phyloP scores from a whole-genome alignment of 1,140 invertebrate genomes.

The Drosophila grimshawi region DNA sequence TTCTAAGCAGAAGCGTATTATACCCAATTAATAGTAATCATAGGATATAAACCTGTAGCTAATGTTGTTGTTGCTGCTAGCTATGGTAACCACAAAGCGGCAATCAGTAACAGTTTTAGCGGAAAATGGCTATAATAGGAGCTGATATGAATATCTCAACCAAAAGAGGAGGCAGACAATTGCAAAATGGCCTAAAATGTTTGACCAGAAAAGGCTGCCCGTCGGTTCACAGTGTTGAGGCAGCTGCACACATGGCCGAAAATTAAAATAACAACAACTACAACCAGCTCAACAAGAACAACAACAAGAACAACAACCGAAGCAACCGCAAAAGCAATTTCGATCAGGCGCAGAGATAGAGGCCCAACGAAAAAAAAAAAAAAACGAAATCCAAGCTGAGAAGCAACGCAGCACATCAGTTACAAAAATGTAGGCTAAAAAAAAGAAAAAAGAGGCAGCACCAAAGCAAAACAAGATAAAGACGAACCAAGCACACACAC shows the following conservation, averaged over 20 bases:
- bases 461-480: conserved; percentile 67
- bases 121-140: conserved; percentile 80
- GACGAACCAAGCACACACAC: conserved; percentile 41
- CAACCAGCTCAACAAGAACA: conserved; percentile 31
- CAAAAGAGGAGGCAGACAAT: conserved; percentile 67
- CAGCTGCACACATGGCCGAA: conserved; percentile 74
- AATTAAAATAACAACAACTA: conserved; percentile 74
- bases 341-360: conserved; percentile 76
- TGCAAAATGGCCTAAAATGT: conserved; percentile 74
- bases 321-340: conserved; percentile 81
- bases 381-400: conserved; percentile 52
- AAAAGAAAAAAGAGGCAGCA: conserved; percentile 46
- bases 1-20: not conserved
- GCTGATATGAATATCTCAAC: conserved; percentile 77
- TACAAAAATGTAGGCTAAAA: conserved; percentile 76
- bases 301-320: conserved; percentile 8
- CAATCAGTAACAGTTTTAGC: conserved; percentile 81
- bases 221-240: conserved; percentile 18
- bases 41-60: not conserved
- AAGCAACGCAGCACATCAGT: conserved; percentile 76
- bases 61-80: conserved; percentile 1
- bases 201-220: conserved; percentile 23
- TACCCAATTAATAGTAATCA: not conserved
- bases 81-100: conserved; percentile 62
- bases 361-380: conserved; percentile 26